Conservation (phyloP, 2,888 invertebrate genomes). For the Heteropelma amictum region DNA sequence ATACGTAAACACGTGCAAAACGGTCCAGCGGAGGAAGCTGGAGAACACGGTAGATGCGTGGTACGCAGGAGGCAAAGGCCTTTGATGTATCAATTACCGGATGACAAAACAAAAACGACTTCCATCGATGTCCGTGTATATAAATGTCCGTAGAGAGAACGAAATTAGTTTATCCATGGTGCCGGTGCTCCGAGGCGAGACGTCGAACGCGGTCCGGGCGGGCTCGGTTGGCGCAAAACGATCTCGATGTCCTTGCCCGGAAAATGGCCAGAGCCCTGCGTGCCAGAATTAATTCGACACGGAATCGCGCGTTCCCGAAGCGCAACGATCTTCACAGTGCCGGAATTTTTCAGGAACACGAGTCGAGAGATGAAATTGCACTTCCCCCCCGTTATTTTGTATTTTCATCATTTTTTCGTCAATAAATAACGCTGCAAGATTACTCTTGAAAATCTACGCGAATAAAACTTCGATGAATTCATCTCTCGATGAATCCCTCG, state of each 20-base stretch:
- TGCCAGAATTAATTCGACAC: conserved; percentile 30
- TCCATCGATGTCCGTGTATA: neutral
- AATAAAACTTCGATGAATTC: no score
- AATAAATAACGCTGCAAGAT: no score
- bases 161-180: conserved; percentile 49
- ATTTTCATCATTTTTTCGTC: no score
- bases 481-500: no score
- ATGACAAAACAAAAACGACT: conserved; percentile 49
- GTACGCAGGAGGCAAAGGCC: conserved; percentile 51
- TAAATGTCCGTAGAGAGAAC: conserved; percentile 4
- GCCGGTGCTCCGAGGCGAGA: conserved; percentile 20
- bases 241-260: neutral
- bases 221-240: neutral
- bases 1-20: neutral
- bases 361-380: no score
- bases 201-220: conserved; percentile 18
- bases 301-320: conserved; percentile 6
- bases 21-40: conserved; percentile 26
- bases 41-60: conserved; percentile 46
- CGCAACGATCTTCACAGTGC: no score
- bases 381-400: no score
- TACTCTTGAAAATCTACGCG: no score
- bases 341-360: no score
- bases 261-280: neutral
- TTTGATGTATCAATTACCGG: conserved; percentile 66